phyloP scores from a whole-genome alignment of 2,797 vertebrate species.

The Anolis apletophallus region DNA sequence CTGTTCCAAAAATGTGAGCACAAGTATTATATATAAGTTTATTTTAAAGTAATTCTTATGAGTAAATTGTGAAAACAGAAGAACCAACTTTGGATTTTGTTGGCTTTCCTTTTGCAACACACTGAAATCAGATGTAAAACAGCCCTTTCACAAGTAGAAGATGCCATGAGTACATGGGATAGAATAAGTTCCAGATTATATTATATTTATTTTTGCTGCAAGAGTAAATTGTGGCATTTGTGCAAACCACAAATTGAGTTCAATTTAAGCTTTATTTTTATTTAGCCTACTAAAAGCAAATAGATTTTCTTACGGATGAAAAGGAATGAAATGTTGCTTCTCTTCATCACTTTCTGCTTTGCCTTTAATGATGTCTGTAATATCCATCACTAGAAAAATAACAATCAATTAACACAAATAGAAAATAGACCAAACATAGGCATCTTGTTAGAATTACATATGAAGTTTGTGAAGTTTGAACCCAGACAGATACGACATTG shows the following conservation, averaged over 20 bases:
- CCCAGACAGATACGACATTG: not conserved
- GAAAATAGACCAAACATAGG: not conserved
- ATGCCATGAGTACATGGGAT: not conserved
- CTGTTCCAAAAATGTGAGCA: not conserved
- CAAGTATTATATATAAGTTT: not conserved
- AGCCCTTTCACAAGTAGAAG: not conserved
- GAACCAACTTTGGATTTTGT: not conserved
- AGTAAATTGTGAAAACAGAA: not conserved
- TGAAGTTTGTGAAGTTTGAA: not conserved
- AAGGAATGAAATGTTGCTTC: conserved; percentile 97
- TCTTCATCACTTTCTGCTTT: conserved; percentile 95
- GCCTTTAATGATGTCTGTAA: conserved; percentile 96
- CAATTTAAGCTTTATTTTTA: not conserved
- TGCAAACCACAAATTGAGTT: too few relatives aligned
- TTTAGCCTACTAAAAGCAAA: not conserved
- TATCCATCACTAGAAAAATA: conserved; percentile 92
- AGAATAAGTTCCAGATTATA: not conserved
- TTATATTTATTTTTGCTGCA: not conserved
- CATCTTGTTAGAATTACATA: not conserved
- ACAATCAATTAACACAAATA: conserved; percentile 24
- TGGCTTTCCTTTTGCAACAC: not conserved
- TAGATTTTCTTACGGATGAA: conserved; percentile 88
- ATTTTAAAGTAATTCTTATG: not conserved
- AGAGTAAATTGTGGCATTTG: not conserved
- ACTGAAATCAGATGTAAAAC: not conserved